Conservation (phyloP, 2,113 vertebrate genomes). For the Gavialis gangeticus region DNA sequence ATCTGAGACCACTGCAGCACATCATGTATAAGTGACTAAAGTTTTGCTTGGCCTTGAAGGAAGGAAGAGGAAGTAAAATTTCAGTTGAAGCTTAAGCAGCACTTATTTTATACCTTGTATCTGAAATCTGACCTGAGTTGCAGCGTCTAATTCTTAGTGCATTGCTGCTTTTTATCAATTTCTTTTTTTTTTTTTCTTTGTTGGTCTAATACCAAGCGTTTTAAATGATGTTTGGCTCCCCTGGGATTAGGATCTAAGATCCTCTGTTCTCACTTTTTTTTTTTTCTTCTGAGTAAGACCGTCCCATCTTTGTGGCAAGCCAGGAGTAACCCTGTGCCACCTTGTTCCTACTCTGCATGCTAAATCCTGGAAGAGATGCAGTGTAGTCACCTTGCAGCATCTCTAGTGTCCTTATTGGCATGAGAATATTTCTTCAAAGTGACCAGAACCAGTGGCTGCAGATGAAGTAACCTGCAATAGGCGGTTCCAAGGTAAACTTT, state of each 20-base stretch:
- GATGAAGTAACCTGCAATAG: background rate
- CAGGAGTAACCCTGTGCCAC: too few species aligned
- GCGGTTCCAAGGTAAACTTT: background rate
- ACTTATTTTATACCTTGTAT: background rate
- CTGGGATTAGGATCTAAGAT: background rate
- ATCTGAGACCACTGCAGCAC: background rate
- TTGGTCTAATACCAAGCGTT: background rate
- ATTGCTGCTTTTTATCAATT: background rate
- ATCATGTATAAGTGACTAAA: background rate
- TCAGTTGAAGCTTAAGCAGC: rapidly evolving
- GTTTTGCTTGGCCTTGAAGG: background rate
- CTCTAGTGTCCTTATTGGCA: too few species aligned
- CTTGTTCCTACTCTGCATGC: too few species aligned
- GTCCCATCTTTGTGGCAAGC: too few species aligned
- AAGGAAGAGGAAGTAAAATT: background rate
- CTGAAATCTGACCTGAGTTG: background rate
- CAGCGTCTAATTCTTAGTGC: background rate
- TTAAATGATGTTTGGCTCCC: background rate
- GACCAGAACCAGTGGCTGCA: background rate
- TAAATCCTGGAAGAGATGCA: too few species aligned
- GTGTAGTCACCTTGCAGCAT: too few species aligned
- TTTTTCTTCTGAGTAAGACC: too few species aligned
- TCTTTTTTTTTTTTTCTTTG: background rate
- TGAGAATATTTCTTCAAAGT: background rate
- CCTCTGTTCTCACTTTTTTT: background rate